phyloP scores from a whole-genome alignment of 2,888 invertebrate species.

The Hyles lineata region DNA sequence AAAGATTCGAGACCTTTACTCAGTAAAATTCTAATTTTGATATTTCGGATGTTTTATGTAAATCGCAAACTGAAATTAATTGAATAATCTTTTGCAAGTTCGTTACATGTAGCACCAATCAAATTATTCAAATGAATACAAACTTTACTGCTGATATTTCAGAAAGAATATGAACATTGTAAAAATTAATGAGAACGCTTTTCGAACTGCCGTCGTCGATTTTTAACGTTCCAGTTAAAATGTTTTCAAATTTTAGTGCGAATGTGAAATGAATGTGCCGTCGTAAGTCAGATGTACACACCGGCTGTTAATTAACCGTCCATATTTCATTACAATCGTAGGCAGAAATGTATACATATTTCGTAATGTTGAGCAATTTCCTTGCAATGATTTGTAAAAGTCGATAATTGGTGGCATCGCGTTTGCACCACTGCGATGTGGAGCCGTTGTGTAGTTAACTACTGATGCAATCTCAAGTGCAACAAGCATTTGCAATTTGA shows the following conservation, averaged over 20 bases:
- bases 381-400: conserved; percentile 22
- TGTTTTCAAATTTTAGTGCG: neutral
- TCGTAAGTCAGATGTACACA: conserved; percentile 10
- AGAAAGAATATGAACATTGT: neutral
- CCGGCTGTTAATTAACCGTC: conserved; percentile 23
- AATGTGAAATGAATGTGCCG: neutral
- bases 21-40: neutral
- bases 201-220: neutral
- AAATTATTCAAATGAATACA: neutral
- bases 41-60: conserved; percentile 5
- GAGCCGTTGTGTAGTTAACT: neutral
- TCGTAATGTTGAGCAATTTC: conserved; percentile 30
- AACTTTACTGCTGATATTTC: neutral
- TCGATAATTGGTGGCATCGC: conserved; percentile 21
- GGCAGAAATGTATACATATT: conserved; percentile 20
- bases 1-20: neutral
- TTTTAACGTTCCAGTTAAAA: neutral
- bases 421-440: conserved; percentile 15
- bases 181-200: neutral
- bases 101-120: conserved; percentile 1
- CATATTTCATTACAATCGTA: conserved; percentile 29
- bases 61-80: neutral
- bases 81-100: conserved; percentile 8
- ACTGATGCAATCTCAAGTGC: conserved; percentile 33
- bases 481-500: neutral